These are phyloP conservation scores for Smittia aterrima DNA, from an alignment of 2,888 invertebrate genomes.

Conservation along the genomic window DNA sequence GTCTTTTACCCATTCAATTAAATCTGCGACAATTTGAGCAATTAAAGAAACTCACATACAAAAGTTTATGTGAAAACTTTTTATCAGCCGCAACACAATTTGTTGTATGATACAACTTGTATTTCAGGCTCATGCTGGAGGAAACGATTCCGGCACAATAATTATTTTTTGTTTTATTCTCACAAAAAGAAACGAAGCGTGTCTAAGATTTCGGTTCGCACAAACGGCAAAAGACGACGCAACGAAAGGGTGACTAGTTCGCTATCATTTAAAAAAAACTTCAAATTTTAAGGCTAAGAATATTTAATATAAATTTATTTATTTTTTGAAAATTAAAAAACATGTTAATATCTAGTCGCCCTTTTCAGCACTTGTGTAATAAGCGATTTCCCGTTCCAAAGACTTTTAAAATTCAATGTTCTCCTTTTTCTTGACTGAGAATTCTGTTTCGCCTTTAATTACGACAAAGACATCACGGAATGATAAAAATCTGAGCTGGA, in stretches of 20 bases:
- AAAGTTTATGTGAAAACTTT: too few species aligned
- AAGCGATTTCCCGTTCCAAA: background rate
- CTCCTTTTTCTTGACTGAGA: background rate
- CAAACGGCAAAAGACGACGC: background rate
- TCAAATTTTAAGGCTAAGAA: too few species aligned
- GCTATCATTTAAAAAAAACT: too few species aligned
- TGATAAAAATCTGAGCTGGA: conserved; percentile 14
- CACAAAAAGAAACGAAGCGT: conserved; percentile 38
- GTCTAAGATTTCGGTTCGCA: conserved; percentile 35
- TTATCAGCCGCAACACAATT: too few species aligned
- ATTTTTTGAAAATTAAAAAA: too few species aligned
- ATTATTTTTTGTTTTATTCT: conserved; percentile 35
- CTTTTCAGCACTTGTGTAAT: background rate
- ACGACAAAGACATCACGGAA: conserved; percentile 22
- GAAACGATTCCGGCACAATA: conserved; percentile 22
- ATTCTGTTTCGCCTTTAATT: conserved; percentile 40
- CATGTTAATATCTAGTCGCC: too few species aligned
- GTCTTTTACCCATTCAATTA: conserved; percentile 26
- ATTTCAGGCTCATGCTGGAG: conserved; percentile 28
- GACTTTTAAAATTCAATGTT: background rate
- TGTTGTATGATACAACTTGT: too few species aligned
- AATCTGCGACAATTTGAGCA: background rate
- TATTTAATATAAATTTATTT: too few species aligned
- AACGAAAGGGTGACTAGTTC: background rate
- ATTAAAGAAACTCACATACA: conserved; percentile 6